Conservation (phyloP, 2,113 vertebrate species). For the Mastomys coucha region DNA sequence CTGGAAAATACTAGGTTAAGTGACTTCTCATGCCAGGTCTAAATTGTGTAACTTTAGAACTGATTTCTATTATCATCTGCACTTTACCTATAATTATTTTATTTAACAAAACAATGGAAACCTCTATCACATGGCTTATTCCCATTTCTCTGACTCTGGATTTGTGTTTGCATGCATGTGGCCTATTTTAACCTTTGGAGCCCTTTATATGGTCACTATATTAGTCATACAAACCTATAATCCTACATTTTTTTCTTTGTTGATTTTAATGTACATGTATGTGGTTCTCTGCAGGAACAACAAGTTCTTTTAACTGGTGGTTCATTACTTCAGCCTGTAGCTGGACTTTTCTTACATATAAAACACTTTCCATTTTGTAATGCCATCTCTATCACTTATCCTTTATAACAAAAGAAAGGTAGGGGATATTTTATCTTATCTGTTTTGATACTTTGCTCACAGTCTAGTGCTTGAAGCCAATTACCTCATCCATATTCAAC, state of each 20-base stretch:
- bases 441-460: not conserved
- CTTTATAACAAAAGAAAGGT: not conserved
- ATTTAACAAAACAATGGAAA: not conserved
- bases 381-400: not conserved
- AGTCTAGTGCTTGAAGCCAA: not conserved
- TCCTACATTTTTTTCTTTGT: not conserved
- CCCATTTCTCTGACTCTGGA: not conserved
- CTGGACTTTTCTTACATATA: not conserved
- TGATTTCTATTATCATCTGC: not conserved
- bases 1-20: slow-evolving; percentile 30
- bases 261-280: not conserved
- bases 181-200: not conserved
- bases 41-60: not conserved
- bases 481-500: not conserved
- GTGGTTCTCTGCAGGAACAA: not conserved
- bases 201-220: not conserved
- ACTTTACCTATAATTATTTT: not conserved
- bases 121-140: not conserved
- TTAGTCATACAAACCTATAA: not conserved
- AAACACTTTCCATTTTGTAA: not conserved
- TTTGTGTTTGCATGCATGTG: not conserved
- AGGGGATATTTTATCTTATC: not conserved
- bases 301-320: too few species aligned
- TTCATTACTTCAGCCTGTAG: not conserved
- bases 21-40: not conserved